These are phyloP conservation scores for Ochotona princeps DNA, from an alignment of 2,113 vertebrate species.

Conservation along the genomic window DNA sequence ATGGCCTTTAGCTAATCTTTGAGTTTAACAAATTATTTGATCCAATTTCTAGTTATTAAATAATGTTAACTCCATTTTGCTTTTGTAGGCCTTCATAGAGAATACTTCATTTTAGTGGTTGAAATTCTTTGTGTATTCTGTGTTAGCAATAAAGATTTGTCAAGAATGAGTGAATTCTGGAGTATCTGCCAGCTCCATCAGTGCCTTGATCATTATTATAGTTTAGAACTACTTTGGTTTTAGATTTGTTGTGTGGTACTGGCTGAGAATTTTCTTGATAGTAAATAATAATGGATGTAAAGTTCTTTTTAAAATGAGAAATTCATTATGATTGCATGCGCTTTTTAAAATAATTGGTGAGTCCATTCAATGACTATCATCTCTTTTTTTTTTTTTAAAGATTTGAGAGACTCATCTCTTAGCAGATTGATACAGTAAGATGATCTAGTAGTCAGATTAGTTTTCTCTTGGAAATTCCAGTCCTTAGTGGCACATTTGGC, in stretches of 20 bases:
- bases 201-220: background rate
- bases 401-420: background rate
- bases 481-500: background rate
- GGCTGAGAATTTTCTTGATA: slow-evolving; percentile 20
- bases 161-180: background rate
- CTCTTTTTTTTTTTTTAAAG: no score
- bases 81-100: background rate
- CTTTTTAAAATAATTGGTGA: slow-evolving; percentile 10
- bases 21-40: background rate
- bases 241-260: slow-evolving; percentile 28
- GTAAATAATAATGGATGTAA: background rate
- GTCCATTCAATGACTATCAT: background rate
- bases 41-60: background rate
- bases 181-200: background rate
- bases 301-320: slow-evolving; percentile 6
- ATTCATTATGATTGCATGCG: background rate
- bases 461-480: background rate
- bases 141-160: background rate
- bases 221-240: background rate
- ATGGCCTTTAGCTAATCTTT: slow-evolving; percentile 29
- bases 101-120: background rate
- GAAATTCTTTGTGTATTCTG: slow-evolving; percentile 12
- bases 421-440: background rate
- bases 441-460: background rate
- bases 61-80: slow-evolving; percentile 1